Conservation (phyloP, 37 sponge, comb jelly and placozoan species). For the Agelas oroides region DNA sequence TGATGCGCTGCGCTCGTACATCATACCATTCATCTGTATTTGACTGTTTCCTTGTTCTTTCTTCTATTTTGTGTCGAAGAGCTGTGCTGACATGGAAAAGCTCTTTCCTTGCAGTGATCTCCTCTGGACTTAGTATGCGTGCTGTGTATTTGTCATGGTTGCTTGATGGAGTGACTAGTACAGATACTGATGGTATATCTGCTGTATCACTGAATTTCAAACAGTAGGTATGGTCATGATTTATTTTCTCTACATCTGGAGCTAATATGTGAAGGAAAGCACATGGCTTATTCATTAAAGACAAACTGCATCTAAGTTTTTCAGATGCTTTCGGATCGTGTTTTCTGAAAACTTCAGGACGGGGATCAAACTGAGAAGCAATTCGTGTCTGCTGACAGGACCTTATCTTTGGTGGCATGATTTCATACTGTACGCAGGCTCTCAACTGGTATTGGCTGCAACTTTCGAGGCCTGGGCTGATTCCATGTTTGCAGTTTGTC, state of each 20-base stretch:
- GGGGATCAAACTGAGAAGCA: slow-evolving; percentile 25
- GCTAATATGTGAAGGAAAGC: slow-evolving; percentile 20
- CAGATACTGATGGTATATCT: too few relatives aligned
- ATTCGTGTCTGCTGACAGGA: background rate
- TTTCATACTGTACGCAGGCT: background rate
- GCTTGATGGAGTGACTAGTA: too few relatives aligned
- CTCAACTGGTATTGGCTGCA: slow-evolving; percentile 31
- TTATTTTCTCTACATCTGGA: slow-evolving; percentile 20
- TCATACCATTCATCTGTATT: slow-evolving; percentile 1
- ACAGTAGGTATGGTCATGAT: slow-evolving; percentile 30
- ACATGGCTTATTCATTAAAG: background rate
- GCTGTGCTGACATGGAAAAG: too few relatives aligned
- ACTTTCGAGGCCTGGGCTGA: slow-evolving; percentile 24
- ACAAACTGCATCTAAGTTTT: background rate
- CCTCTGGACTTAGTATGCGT: too few relatives aligned
- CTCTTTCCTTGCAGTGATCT: too few relatives aligned
- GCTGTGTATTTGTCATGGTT: too few relatives aligned
- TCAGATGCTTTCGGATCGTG: background rate
- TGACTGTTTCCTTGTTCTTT: background rate
- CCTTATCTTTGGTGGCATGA: background rate
- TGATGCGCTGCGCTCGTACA: background rate
- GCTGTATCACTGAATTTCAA: background rate
- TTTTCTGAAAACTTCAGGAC: background rate
- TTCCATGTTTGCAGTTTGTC: slow-evolving; percentile 42
- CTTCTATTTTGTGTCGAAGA: background rate